Evolutionary conservation across 2,113 vertebrate species (phyloP), one percentile per base, ranked within the genome.

Genomic region (Neopipo cinnamomea): DNA sequence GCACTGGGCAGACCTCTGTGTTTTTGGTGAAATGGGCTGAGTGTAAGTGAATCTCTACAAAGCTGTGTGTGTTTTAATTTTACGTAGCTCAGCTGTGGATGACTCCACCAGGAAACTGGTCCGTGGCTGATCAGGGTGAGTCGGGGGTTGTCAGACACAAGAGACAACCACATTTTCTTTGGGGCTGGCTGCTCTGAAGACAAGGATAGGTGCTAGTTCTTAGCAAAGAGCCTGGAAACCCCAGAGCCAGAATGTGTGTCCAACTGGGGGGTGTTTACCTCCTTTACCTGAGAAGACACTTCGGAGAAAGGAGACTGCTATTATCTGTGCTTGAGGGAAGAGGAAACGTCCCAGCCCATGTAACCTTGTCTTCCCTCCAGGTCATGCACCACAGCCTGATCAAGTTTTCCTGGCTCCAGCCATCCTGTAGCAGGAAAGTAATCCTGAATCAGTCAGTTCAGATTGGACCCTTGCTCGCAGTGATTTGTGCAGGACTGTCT

Each of bases 361-460:
- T n/a, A 90, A 21, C 37, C 30, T 70, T 62, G 25, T 83, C 83
- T 88, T 83, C 20, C 63, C 88, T 80, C 20, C 27, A 24, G 91
- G 79, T 85, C 0, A 0, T 33, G 35, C 18, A 27, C 31, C 41
- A 41, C 78, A 90, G 78, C 75, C 83, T 86, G 73, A 94, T 90
- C 85, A 13, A 35, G 94, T 92, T 62, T 88, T 49, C 94, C 91
- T 20, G 17, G 92, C 59, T 91, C 25, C 37, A 39, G 56, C 63
- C 14, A 5, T 85, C 37, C 75, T 58, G n/a, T 20, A 35, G 49
- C 63, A 42, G 4, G 9, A 66, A 58, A 61, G 47, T 46, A 50
- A 70, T 85, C 53, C 85, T 17, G 23, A 41, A 30, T 49, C 71
- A 70, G 30, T 50, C 39, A 30, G 67, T 70, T 33, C 6, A 30